Evolutionary conservation across 2,888 invertebrate genomes (phyloP).

Genomic region (Mythimna lalbum): DNA sequence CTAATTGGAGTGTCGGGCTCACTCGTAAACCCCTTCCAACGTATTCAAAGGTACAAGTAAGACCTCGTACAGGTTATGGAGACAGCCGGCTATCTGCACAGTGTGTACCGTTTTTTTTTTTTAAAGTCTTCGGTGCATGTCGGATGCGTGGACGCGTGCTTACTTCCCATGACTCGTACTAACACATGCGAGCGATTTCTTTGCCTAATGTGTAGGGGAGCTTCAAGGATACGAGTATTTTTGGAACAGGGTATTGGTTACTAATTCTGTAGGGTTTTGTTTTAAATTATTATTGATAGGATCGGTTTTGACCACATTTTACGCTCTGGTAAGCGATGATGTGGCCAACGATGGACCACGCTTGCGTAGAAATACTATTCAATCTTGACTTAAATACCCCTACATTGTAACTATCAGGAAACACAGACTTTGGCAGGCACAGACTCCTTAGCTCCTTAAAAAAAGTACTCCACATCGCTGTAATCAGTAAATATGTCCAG

Average conservation of each 20-base stretch:
- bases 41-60: constrained; percentile 2
- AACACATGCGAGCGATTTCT: constrained; percentile 42
- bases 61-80: background rate
- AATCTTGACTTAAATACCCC: too few relatives aligned
- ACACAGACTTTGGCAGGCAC: too few relatives aligned
- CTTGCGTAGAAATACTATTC: too few relatives aligned
- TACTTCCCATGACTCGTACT: constrained; percentile 64
- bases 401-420: too few relatives aligned
- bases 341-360: too few relatives aligned
- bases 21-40: constrained; percentile 1
- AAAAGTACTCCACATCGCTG: too few relatives aligned
- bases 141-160: constrained; percentile 48
- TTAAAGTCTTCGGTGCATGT: constrained; percentile 35
- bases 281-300: too few relatives aligned
- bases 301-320: too few relatives aligned
- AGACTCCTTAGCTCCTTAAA: too few relatives aligned
- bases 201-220: constrained; percentile 20
- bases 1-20: constrained; percentile 16
- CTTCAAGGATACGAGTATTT: constrained; percentile 27
- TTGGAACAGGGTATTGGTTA: constrained; percentile 12
- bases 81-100: background rate
- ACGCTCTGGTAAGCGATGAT: too few relatives aligned
- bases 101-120: constrained; percentile 32
- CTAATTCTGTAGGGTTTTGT: background rate
- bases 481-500: too few relatives aligned